Evolutionary conservation across 1,140 invertebrate species (phyloP), one percentile per base, ranked within the genome.

Genomic region (Pachypeltis micranthus): DNA sequence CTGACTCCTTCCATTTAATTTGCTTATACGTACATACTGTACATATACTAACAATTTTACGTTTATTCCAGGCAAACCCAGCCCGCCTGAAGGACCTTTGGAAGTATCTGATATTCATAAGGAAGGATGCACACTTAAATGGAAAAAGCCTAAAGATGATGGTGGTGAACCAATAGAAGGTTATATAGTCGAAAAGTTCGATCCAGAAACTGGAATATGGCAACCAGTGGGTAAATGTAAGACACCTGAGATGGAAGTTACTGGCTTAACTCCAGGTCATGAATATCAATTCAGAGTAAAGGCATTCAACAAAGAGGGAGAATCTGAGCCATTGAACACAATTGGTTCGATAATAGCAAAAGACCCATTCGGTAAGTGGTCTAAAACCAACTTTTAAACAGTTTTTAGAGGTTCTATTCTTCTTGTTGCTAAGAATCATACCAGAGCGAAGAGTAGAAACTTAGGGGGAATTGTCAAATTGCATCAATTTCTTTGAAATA

Each of bases 241-340:
- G 63, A 83, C 84, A 25, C 88, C 91, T 7, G 90, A 93, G 74
- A 86, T 91, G 81, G 87, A 90, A 74, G 91, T 96, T 0, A 86
- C 87, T 65, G 90, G 90, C 24, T 74, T 94, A 34, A 89, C 88
- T 63, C 88, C 93, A 63, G 95, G 94, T 62, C 91, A 97, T 72
- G 92, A 96, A 71, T 99, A 99, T 74, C 91, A 96, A 78, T 99
- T 99, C 85, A 82, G 96, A 63, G 95, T 99, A 1, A 95, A 94
- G 71, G 96, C 96, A 10, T 77, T 97, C 7, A 99, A 99, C 74
- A 93, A 91, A 69, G 92, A 98, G 78, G 95, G 96, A 39, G 91
- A 94, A 76, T 96, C 93, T 21, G 92, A 97, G 72, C 94, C 94
- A n/a, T 77, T 99, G 24, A 91, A 94, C 73, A 96, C 93, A 16